phyloP scores from a whole-genome alignment of 2,113 vertebrate genomes.

The Smithornis capensis region DNA sequence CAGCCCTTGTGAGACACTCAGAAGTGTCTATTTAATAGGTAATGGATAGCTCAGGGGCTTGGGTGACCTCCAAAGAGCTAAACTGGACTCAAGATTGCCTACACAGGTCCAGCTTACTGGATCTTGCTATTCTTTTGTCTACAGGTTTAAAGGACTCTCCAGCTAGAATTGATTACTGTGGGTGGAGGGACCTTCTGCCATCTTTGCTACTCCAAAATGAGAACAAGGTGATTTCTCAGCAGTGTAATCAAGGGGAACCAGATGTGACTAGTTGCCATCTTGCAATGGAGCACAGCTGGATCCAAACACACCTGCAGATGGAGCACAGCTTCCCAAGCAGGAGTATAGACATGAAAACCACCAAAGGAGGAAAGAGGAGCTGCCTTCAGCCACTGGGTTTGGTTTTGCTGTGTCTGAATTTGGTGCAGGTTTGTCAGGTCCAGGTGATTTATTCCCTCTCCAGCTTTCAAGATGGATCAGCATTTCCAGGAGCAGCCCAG shows the following conservation, averaged over 20 bases:
- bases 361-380: background rate
- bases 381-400: background rate
- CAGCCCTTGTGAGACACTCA: background rate
- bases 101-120: background rate
- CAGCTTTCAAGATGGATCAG: background rate
- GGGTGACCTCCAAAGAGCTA: background rate
- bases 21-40: background rate
- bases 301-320: background rate
- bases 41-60: background rate
- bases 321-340: background rate
- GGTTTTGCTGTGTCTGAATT: background rate
- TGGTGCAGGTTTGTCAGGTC: background rate
- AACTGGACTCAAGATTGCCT: background rate
- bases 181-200: constrained; percentile 9
- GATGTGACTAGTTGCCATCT: background rate
- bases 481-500: background rate
- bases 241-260: background rate
- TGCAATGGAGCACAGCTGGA: background rate
- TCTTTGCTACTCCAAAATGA: background rate
- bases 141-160: background rate
- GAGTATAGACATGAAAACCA: fast-evolving
- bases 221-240: background rate
- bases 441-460: background rate
- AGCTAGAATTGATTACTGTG: background rate
- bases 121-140: background rate